A percentile compares a stretch with the other conserved stretches of the same genome.
These are phyloP conservation scores for Macroglossus sobrinus DNA, from an alignment of 2,113 vertebrate species.

Conservation along the genomic window DNA sequence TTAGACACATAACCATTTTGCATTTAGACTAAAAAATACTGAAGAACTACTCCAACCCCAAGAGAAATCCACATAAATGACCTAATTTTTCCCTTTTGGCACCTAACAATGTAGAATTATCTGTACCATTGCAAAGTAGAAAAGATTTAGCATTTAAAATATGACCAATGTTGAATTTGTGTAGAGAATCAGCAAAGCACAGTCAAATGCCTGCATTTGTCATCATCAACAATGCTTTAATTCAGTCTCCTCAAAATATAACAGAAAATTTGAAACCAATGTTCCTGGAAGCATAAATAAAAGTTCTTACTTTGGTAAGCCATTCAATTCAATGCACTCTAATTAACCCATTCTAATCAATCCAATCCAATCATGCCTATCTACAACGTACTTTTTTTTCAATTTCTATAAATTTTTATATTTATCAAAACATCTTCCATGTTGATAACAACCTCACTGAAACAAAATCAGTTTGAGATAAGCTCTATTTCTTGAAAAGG, in stretches of 20 bases:
- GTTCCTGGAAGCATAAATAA: background rate
- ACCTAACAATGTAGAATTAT: background rate
- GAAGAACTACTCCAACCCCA: background rate
- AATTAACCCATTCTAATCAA: background rate
- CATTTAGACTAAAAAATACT: background rate
- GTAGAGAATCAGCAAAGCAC: background rate
- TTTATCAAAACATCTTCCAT: background rate
- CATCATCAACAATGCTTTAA: background rate
- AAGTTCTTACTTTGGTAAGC: background rate
- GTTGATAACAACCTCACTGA: background rate
- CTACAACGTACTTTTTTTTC: background rate
- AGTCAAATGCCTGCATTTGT: background rate
- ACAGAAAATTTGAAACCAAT: background rate
- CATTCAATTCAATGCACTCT: background rate
- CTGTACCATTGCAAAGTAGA: background rate
- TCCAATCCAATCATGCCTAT: no score
- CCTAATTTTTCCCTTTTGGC: background rate
- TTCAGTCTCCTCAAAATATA: background rate
- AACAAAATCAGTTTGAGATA: background rate
- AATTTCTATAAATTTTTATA: background rate
- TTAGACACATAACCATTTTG: background rate
- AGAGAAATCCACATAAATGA: background rate
- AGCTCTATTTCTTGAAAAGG: background rate
- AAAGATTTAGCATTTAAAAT: background rate
- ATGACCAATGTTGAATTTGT: background rate